Evolutionary conservation across 2,888 invertebrate genomes (phyloP).

Genomic region (Dryobota labecula): DNA sequence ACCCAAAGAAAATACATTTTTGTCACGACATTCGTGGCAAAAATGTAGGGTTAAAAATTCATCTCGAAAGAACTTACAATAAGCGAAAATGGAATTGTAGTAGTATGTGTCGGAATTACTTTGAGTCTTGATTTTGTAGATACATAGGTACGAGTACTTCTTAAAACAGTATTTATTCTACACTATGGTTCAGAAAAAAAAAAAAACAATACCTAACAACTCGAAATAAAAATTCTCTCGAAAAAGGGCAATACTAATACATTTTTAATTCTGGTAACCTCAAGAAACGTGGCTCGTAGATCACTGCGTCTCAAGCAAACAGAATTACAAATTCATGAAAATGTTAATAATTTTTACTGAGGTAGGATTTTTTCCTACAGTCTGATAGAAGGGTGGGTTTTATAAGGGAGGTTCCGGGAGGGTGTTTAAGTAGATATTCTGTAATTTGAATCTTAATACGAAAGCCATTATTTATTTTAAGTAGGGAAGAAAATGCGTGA

Average conservation of each 20-base stretch:
- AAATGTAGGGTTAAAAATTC: no score
- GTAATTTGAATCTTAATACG: conserved; percentile 87
- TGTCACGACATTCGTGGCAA: background rate
- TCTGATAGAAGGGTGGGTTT: conserved; percentile 80
- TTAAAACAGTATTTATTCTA: background rate
- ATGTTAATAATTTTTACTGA: conserved; percentile 84
- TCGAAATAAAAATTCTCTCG: conserved; percentile 48
- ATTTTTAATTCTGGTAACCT: conserved; percentile 72
- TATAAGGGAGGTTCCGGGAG: conserved; percentile 74
- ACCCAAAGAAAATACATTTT: conserved; percentile 4
- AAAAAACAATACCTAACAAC: conserved; percentile 38
- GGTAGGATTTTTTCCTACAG: conserved; percentile 73
- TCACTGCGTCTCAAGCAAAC: conserved; percentile 73
- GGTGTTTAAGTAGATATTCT: conserved; percentile 82
- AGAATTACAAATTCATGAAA: conserved; percentile 83
- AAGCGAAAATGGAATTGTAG: background rate
- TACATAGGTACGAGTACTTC: background rate
- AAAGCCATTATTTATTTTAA: conserved; percentile 86
- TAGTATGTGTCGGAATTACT: background rate
- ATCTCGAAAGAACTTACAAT: background rate
- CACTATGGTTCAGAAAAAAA: conserved; percentile 9
- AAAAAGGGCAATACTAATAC: conserved; percentile 65
- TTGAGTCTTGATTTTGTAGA: background rate
- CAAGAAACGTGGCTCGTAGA: conserved; percentile 71
- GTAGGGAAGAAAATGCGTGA: conserved; percentile 80